These are phyloP conservation scores for Ascidia mentula DNA, from an alignment of 23 tunicate genomes.

Conservation along the genomic window DNA sequence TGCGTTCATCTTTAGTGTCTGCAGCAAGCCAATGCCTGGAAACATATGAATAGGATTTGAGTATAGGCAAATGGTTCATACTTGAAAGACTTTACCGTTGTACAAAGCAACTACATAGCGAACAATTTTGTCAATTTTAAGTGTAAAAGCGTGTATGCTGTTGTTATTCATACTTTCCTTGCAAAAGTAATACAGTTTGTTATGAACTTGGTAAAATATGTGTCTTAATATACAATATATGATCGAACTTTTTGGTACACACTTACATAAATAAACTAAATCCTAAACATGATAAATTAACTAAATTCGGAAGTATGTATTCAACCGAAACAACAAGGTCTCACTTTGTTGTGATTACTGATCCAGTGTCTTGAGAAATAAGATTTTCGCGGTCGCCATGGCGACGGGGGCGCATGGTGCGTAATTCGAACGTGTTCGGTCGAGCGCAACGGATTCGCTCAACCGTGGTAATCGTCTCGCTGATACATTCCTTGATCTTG, in stretches of 20 bases:
- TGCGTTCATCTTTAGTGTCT: conserved; percentile 87
- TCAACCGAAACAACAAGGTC: not conserved
- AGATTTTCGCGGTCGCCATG: conserved; percentile 77
- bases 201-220: too few species aligned
- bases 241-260: too few species aligned
- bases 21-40: conserved; percentile 94
- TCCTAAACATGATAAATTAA: too few species aligned
- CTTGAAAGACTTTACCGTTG: too few species aligned
- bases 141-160: too few species aligned
- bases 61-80: not conserved
- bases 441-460: conserved; percentile 91
- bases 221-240: too few species aligned
- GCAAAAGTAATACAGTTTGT: too few species aligned
- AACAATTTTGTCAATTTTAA: too few species aligned
- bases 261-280: too few species aligned
- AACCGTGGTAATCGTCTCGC: conserved; percentile 53
- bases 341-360: conserved; percentile 75
- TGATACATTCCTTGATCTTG: conserved; percentile 62
- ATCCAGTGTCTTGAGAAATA: conserved; percentile 78
- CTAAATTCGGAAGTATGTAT: not conserved
- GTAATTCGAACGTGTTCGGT: conserved; percentile 88
- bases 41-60: not conserved
- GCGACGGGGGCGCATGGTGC: conserved; percentile 79
- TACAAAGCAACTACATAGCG: too few species aligned
- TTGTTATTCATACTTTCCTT: too few species aligned